Evolutionary conservation across 1,140 invertebrate genomes (phyloP).

Genomic region (Rhagoletis zephyria): DNA sequence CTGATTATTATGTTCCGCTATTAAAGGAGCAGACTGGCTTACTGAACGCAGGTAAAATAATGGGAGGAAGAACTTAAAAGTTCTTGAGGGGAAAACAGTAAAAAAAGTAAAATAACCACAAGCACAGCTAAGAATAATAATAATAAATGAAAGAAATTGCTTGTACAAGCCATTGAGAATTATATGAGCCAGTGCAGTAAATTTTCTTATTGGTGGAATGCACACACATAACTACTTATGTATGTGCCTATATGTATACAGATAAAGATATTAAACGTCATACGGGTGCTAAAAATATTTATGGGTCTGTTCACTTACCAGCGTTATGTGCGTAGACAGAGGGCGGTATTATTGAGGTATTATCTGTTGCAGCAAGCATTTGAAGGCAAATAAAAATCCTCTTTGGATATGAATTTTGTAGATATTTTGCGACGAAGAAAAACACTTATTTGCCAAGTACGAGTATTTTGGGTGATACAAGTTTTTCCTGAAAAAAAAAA

Average conservation of each 20-base stretch:
- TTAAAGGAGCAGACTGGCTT: not conserved
- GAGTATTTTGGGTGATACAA: no score
- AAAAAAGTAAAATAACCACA: not conserved
- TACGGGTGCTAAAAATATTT: slow-evolving; percentile 20
- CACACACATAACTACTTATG: not conserved
- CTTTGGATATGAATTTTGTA: no score
- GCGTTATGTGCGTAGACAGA: not conserved
- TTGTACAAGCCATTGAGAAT: slow-evolving; percentile 20
- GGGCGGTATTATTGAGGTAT: not conserved
- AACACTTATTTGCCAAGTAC: no score
- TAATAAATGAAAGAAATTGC: slow-evolving; percentile 17
- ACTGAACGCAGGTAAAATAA: not conserved
- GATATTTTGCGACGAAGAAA: no score
- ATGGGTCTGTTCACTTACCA: slow-evolving; percentile 1
- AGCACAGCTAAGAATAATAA: not conserved
- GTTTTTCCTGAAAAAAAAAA: no score
- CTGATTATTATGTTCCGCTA: not conserved
- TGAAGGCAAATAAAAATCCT: no score
- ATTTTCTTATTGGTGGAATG: not conserved
- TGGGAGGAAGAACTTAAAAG: not conserved
- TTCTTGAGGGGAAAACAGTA: not conserved
- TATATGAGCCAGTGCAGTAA: slow-evolving; percentile 5
- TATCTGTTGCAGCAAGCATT: no score
- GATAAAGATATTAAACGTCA: not conserved
- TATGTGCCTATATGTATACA: not conserved